Evolutionary conservation across 2,113 vertebrate genomes (phyloP), one percentile per base, ranked within the genome.

Genomic region (Erythrolamprus reginae): DNA sequence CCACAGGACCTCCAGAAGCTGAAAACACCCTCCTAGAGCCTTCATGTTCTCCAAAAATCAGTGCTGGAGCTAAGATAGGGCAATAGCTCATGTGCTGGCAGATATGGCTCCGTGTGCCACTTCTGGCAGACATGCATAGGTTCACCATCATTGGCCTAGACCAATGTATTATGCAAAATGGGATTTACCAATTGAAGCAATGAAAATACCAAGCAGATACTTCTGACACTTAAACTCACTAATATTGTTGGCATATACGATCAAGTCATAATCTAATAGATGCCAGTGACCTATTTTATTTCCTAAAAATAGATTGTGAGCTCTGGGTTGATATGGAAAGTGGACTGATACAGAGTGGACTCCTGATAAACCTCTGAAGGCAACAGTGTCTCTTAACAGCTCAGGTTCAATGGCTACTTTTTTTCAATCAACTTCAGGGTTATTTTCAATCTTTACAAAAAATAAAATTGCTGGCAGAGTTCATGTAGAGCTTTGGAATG

Each of bases 231-330:
- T 77, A 38, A 77, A 88, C 90, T n/a, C 26, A 47, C 84, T 93
- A 24, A 84, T 92, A 19, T 13, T 86, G 92, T 88, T 94, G 92
- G 89, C 89, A 83, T 28, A 65, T 51, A 33, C 8, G 52, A 50
- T 45, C 89, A 58, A 58, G 93, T 92, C 90, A 90, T 88, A 94
- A 90, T 94, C 92, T 92, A 0, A 26, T 45, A 92, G 93, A 95
- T 95, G 92, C 95, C 94, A 94, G 93, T 92, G 93, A 96, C n/a
- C n/a, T n/a, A n/a, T n/a, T n/a, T n/a, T 94, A 55, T 38, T 87
- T 91, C 84, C 96, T 96, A 95, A 95, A 95, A 95, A 96, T 96
- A 96, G 92, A 38, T 87, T 91, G 93, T 90, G 92, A 88, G 91
- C 91, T 93, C 91, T 89, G 51, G 89, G 85, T 90, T 94, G 94